Base-by-base conservation (phyloP, 2,113 vertebrate species). In the Camarhynchus parvulus region DNA sequence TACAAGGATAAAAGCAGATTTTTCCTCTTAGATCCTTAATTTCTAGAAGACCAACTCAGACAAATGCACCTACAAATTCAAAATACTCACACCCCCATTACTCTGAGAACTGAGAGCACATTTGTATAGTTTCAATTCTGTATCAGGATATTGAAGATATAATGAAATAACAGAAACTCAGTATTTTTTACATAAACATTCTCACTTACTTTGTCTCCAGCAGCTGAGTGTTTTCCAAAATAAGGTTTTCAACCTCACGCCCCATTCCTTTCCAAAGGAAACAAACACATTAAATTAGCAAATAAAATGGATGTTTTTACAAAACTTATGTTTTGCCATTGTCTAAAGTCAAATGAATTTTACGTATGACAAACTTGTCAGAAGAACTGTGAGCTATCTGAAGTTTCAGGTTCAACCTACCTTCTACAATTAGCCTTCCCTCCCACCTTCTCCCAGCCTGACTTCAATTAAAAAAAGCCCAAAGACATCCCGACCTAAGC, bases 241-340 rank as follows among this genome's bases (percentile, higher is more conserved):
- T 99, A 46, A 99, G 99, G 97, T 99, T 99, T 91, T 99, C 99
- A 13, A 99, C 99, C 95, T 99, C 99, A 85, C 99, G 99, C 73
- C 99, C 99, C 99, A 99, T 99, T 97, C 99, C 99, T 99, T 97
- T 90, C 64, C 97, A 96, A 98, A 94, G 80, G 82, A 96, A 97
- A 95, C 8, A 90, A 64, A 94, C 6, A 76, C 77, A 96, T 13
- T 25, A 91, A 87, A 87, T 91, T 47, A 97, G 83, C 20, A 96
- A 63, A 87, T 50, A 73, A 94, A 83, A 90, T 4, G 1, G 21
- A 79, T 41, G 24, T 22, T 73, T 59, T 85, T 15, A 64, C 13
- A 74, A 83, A 55, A 49, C 25, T 16, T 89, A 63, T 1, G 14
- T 23, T 93, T 76, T 90, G 31, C 28, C 21, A 12, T 24, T 68